Percentiles rank a stretch among this genome's conserved stretches.
These are phyloP conservation scores for Boulengerochromis microlepis DNA, from an alignment of 2,113 vertebrate species.

Conservation along the genomic window DNA sequence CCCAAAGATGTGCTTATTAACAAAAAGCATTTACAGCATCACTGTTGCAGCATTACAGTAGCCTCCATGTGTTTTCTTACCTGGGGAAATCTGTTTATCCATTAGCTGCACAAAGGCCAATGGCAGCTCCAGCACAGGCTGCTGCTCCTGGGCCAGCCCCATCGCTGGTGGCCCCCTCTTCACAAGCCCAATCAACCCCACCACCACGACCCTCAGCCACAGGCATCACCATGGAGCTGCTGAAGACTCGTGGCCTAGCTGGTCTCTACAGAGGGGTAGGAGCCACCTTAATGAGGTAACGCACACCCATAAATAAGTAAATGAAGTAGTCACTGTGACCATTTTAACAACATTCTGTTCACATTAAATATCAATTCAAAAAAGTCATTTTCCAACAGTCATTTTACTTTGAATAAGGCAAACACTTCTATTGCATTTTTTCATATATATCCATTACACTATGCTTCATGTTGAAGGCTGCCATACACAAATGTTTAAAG, in stretches of 20 bases:
- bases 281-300: slow-evolving; percentile 79
- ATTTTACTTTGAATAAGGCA: neutral
- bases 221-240: slow-evolving; percentile 68
- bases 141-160: slow-evolving; percentile 30
- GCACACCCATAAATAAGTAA: neutral
- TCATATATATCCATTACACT: neutral
- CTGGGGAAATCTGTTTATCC: neutral
- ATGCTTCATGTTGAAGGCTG: neutral
- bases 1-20: neutral
- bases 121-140: slow-evolving; percentile 27
- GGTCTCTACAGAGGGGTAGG: slow-evolving; percentile 78
- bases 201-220: slow-evolving; percentile 62
- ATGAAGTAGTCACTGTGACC: neutral
- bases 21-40: neutral
- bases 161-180: slow-evolving; percentile 2
- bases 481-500: neutral
- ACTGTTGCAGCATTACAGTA: neutral
- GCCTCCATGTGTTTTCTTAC: neutral
- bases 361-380: neutral
- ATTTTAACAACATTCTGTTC: neutral
- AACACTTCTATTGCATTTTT: neutral
- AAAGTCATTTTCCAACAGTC: neutral
- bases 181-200: neutral
- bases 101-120: slow-evolving; percentile 63
- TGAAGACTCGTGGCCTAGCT: slow-evolving; percentile 68